Evolutionary conservation across 2,888 invertebrate species (phyloP), one percentile per base, ranked within the genome.

Genomic region (Baccha elongata): DNA sequence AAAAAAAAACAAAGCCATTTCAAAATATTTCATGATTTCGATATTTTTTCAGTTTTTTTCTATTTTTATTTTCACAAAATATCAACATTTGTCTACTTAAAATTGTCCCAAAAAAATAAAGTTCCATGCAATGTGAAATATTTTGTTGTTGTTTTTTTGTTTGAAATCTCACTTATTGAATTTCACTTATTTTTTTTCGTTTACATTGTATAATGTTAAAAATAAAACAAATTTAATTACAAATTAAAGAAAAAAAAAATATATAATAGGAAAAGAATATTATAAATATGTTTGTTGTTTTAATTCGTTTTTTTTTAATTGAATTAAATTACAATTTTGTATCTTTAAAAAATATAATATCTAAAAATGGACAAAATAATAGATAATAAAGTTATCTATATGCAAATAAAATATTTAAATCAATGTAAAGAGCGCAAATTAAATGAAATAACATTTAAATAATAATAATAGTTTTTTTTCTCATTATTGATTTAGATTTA

Each of bases 31-130:
- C 76, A 81, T 76, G 65, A 75, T 81, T 67, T 76, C 71, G 76
- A 32, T 72, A 65, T 76, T 73, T 65, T 55, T 52, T 75, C 53
- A 23, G n/a, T 68, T 50, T 68, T 79, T 78, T 32, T 55, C 42
- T 46, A 21, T 79, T 71, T n/a, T 81, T 76, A 76, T 81, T 81
- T 73, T 75, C 78, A 78, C 83, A 83, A 83, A 78, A 83, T 83
- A 83, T 83, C 78, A 83, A 78, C 83, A 83, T 83, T 83, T 78
- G 83, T 83, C 78, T 83, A 83, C 67, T 78, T 78, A 78, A 83
- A 73, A 78, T 72, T 83, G 83, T 83, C 71, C 78, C 78, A 83
- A 83, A 83, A 83, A 83, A 80, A 81, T 81, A 81, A 81, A 62
- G 58, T 81, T 81, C 60, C 76, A 84, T 84, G 84, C 68, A 60